Base-by-base conservation (phyloP, 2,888 invertebrate species). In the Colostygia pectinataria region DNA sequence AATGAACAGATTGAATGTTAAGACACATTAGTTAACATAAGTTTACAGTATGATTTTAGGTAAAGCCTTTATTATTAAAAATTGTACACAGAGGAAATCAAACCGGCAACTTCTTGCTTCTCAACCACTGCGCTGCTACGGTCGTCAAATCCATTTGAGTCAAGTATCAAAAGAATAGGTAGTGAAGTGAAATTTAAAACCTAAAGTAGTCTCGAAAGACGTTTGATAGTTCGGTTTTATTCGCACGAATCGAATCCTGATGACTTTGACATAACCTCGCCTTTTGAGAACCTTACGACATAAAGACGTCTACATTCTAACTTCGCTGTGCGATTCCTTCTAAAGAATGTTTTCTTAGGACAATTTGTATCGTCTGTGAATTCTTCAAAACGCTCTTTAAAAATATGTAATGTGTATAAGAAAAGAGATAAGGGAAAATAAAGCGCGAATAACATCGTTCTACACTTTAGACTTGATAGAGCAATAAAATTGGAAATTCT, bases 401-500 rank as follows among this genome's bases (percentile, higher is more conserved):
- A 28, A 36, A 8, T 24, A 25, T 7, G 14, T 34, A 4, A 20
- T 5, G 18, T 18, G 2, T 18, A 18, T 18, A 18, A 4, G 20
- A 20, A 25, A 43, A n/a, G n/a, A n/a, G n/a, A 44, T 9, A 37
- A 29, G 14, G 13, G 18, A 32, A 45, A 20, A 20, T 32, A 38
- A 38, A 31, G 7, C 37, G 25, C n/a, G n/a, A 41, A 37, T 25
- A 23, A 41, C 24, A 42, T 20, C 20, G 20, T 33, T 7, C 15
- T 27, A 31, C 36, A 25, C 31, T 36, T 41, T 23, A 27, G 31
- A 27, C 36, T 31, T 27, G 36, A 52, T 48, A 43, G 34, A 46
- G 39, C 45, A 53, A 57, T 51, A 51, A 45, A 38, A 53, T 53
- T 52, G 24, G 42, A 48, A 50, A 50, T 53, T 55, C 53, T 52